phyloP scores from a whole-genome alignment of 2,113 vertebrate genomes.

The Nansenia antarctica region DNA sequence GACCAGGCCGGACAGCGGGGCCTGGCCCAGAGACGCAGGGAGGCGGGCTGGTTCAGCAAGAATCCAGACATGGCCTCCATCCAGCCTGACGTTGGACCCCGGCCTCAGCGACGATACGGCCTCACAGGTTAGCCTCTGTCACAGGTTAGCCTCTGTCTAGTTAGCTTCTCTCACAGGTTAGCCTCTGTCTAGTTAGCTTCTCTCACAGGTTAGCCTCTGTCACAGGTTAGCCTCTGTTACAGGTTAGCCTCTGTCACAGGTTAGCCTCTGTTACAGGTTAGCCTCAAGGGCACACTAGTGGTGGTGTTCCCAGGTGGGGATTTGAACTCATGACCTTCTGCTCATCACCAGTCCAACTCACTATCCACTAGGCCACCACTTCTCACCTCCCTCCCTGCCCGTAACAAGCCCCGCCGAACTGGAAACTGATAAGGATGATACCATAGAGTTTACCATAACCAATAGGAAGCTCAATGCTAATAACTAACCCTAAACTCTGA shows the following conservation, averaged over 20 bases:
- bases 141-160: background rate
- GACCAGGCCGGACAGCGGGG: constrained; percentile 65
- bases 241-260: background rate
- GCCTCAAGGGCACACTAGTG: background rate
- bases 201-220: too few relatives aligned
- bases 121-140: constrained; percentile 69
- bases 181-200: too few relatives aligned
- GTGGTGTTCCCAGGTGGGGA: background rate
- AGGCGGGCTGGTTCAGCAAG: constrained; percentile 77
- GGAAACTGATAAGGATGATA: too few relatives aligned
- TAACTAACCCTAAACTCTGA: background rate
- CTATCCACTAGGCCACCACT: too few relatives aligned
- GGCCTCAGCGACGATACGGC: constrained; percentile 58
- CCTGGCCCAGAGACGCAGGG: constrained; percentile 75
- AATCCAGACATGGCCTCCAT: constrained; percentile 51
- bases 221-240: too few relatives aligned
- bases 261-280: background rate
- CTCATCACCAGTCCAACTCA: too few relatives aligned
- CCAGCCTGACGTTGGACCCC: constrained; percentile 64
- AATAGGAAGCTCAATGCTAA: background rate
- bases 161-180: background rate
- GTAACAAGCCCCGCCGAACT: too few relatives aligned
- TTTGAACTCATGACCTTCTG: too few relatives aligned
- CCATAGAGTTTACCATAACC: too few relatives aligned
- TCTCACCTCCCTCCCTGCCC: too few relatives aligned